These are phyloP conservation scores for Ceuthmochares aereus DNA, from an alignment of 2,113 vertebrate species.

Conservation along the genomic window DNA sequence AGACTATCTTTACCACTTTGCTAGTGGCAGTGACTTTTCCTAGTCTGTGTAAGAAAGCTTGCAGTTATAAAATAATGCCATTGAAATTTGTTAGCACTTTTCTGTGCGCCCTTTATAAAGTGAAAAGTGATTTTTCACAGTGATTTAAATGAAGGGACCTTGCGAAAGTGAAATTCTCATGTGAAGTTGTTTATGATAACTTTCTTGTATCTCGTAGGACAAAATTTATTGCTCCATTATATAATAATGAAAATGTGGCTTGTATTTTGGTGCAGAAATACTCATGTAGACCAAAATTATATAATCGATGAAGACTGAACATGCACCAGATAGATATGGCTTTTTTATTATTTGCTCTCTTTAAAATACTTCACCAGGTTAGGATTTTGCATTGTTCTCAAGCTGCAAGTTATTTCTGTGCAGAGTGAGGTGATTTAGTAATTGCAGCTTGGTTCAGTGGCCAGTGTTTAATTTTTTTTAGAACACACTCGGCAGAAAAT, in stretches of 20 bases:
- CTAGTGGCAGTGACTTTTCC: background rate
- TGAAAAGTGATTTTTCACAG: background rate
- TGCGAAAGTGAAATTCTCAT: background rate
- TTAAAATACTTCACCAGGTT: background rate
- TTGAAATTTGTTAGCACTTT: background rate
- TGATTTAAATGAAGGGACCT: background rate
- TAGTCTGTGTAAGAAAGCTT: background rate
- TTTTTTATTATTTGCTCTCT: background rate
- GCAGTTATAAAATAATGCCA: background rate
- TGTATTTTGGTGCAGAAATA: background rate
- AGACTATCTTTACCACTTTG: background rate
- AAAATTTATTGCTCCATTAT: background rate
- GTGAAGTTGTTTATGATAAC: background rate
- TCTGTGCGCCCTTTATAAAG: background rate
- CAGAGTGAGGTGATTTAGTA: background rate
- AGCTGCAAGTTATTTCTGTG: background rate
- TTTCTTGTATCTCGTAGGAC: background rate
- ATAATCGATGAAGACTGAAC: background rate
- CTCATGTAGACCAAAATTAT: background rate
- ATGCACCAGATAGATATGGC: background rate
- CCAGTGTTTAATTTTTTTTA: background rate
- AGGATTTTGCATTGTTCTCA: background rate
- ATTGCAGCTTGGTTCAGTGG: background rate
- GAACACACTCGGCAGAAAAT: background rate
- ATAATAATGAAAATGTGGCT: rapidly evolving